Percentiles rank a stretch among this genome's conserved stretches.
Evolutionary conservation across 1,140 invertebrate genomes (phyloP).

Genomic region (Bursaphelenchus mucronatus): DNA sequence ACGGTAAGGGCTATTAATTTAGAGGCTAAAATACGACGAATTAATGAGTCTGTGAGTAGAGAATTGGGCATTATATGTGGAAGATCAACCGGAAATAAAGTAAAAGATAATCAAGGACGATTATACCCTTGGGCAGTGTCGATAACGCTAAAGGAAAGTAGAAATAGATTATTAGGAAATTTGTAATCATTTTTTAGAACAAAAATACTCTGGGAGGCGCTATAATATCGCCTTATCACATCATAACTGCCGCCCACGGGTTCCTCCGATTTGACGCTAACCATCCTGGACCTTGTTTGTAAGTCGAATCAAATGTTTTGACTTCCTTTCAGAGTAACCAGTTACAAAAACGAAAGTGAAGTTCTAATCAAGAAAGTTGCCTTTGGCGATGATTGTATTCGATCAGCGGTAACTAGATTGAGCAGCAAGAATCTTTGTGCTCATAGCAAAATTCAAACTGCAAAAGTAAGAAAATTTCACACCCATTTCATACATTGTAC

Average conservation of each 20-base stretch:
- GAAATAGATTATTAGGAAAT: not conserved
- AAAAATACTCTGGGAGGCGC: slow-evolving; percentile 28
- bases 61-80: not conserved
- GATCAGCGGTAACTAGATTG: slow-evolving; percentile 18
- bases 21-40: too few relatives aligned
- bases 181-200: slow-evolving; percentile 8
- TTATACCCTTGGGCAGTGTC: slow-evolving; percentile 29
- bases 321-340: slow-evolving; percentile 18
- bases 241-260: slow-evolving; percentile 27
- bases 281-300: slow-evolving; percentile 15
- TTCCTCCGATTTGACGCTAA: slow-evolving; percentile 24
- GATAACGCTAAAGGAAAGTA: slow-evolving; percentile 3
- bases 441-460: not conserved
- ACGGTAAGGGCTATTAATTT: too few relatives aligned
- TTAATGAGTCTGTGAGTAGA: too few relatives aligned
- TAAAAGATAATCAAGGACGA: not conserved
- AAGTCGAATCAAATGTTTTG: slow-evolving; percentile 2
- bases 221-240: slow-evolving; percentile 29
- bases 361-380: slow-evolving; percentile 19
- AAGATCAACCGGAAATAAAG: slow-evolving; percentile 8
- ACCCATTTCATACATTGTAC: slow-evolving; percentile 1
- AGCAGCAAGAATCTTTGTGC: not conserved
- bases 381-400: slow-evolving; percentile 35
- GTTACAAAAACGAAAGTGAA: slow-evolving; percentile 15
- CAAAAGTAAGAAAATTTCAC: not conserved